Base-by-base conservation (phyloP, 2,113 vertebrate genomes). In the Scartelaos histophorus region DNA sequence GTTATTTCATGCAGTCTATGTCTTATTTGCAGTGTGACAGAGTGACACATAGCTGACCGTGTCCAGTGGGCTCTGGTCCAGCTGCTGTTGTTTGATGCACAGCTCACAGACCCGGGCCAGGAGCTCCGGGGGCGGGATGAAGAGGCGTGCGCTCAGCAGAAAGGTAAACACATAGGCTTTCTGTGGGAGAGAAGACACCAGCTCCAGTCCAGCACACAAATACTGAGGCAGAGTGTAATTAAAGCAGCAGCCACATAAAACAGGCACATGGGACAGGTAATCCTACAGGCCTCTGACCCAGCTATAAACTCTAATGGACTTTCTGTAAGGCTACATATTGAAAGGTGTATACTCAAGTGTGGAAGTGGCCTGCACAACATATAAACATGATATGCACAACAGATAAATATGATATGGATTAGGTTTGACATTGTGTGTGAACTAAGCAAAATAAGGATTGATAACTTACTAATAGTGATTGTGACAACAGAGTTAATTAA, bases 91-190 rank as follows among this genome's bases (percentile, higher is more conserved):
- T 74, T 96, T 94, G 57, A 96, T 94, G 91, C 96, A 97, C 88
- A 95, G 93, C 91, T 95, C 94, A 82, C 96, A 97, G 74, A 97
- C 94, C 1, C 92, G 91, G 76, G 95, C 94, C 86, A 97, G 89
- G 85, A 97, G 94, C 85, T 97, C 96, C 64, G 89, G 90, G 62
- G 96, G 95, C 76, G 96, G 89, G 1, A 97, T 97, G 94, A 97
- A 97, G 85, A 97, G 94, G 68, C 95, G 95, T 24, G 95, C 95
- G 67, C 96, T 97, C 92, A 97, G 95, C 87, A 96, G 93, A 91
- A 96, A 97, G 84, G 95, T 95, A 83, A 97, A 97, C 89, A 97
- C 95, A 53, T 96, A 97, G 83, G 95, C 95, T 94, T 97, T 96
- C 95, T 97, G 89, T 21, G 38, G 85, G 81, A 70, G 84, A 61